A percentile compares a stretch with the other conserved stretches of the same genome.
Evolutionary conservation across 92 coral and sea anemone genomes (phyloP).

Genomic region (Ricordea florida): DNA sequence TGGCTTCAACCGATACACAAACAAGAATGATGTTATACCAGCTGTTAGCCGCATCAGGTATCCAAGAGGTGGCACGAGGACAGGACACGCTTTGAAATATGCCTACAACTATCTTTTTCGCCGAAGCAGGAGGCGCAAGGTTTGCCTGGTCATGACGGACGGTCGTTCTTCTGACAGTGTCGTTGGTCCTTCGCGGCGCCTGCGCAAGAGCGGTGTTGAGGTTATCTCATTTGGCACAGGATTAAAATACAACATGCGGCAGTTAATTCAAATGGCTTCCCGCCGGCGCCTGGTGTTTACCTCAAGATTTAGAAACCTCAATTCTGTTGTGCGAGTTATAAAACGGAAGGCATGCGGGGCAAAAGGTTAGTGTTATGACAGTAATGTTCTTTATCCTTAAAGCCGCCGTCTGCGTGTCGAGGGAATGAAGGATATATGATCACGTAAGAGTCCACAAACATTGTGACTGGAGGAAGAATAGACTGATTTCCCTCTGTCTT

Average conservation of each 20-base stretch:
- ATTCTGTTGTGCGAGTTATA: slow-evolving; percentile 56
- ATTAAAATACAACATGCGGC: slow-evolving; percentile 44
- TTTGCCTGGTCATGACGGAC: slow-evolving; percentile 82
- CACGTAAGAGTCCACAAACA: too few relatives aligned
- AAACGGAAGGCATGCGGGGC: slow-evolving; percentile 77
- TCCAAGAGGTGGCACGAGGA: slow-evolving; percentile 79
- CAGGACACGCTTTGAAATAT: slow-evolving; percentile 70
- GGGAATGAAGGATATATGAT: too few relatives aligned
- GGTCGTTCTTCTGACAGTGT: slow-evolving; percentile 79
- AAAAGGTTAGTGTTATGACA: slow-evolving; percentile 19
- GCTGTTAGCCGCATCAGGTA: slow-evolving; percentile 80
- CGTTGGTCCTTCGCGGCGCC: slow-evolving; percentile 35
- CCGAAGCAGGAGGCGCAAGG: slow-evolving; percentile 61
- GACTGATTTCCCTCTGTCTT: too few relatives aligned
- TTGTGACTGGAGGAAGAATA: too few relatives aligned
- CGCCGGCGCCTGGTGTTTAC: slow-evolving; percentile 64
- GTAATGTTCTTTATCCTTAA: too few relatives aligned
- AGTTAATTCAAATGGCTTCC: slow-evolving; percentile 71
- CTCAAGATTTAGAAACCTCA: slow-evolving; percentile 61
- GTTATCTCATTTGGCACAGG: slow-evolving; percentile 74
- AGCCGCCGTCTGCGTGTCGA: too few relatives aligned
- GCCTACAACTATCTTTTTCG: slow-evolving; percentile 57
- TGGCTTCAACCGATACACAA: slow-evolving; percentile 47
- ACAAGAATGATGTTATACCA: slow-evolving; percentile 42
- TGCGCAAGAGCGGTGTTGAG: slow-evolving; percentile 65